A percentile compares a stretch with the other conserved stretches of the same genome.
These are phyloP conservation scores for Muscina levida DNA, from an alignment of 2,888 invertebrate genomes.

Conservation along the genomic window DNA sequence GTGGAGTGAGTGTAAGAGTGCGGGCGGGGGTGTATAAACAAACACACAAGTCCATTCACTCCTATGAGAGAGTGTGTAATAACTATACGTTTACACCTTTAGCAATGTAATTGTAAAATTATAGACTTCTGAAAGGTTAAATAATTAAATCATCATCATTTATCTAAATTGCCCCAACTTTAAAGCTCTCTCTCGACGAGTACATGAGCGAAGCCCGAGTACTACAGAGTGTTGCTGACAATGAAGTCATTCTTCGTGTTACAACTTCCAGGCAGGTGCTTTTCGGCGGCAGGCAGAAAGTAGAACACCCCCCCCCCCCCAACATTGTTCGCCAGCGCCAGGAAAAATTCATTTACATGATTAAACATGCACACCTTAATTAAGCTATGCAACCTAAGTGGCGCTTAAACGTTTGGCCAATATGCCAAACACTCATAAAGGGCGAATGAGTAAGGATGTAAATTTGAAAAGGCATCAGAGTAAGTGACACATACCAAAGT, in stretches of 20 bases:
- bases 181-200: neutral
- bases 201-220: too few relatives aligned
- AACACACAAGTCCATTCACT: neutral
- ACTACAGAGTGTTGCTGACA: too few relatives aligned
- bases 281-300: neutral
- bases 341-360: constrained; percentile 11
- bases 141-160: constrained; percentile 41
- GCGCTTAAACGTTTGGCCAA: constrained; percentile 54
- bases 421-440: neutral
- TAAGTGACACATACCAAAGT: too few relatives aligned
- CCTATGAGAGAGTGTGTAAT: neutral
- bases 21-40: neutral
- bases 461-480: too few relatives aligned
- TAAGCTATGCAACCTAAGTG: constrained; percentile 59
- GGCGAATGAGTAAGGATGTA: too few relatives aligned
- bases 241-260: too few relatives aligned
- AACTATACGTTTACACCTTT: neutral
- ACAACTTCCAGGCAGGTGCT: too few relatives aligned
- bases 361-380: constrained; percentile 62
- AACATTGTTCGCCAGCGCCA: neutral
- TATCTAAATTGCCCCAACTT: constrained; percentile 33
- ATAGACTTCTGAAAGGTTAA: constrained; percentile 37
- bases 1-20: neutral
- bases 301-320: neutral
- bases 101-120: constrained; percentile 14